Evolutionary conservation across 2,113 vertebrate genomes (phyloP).

Genomic region (Microcebus lehilahytsara): DNA sequence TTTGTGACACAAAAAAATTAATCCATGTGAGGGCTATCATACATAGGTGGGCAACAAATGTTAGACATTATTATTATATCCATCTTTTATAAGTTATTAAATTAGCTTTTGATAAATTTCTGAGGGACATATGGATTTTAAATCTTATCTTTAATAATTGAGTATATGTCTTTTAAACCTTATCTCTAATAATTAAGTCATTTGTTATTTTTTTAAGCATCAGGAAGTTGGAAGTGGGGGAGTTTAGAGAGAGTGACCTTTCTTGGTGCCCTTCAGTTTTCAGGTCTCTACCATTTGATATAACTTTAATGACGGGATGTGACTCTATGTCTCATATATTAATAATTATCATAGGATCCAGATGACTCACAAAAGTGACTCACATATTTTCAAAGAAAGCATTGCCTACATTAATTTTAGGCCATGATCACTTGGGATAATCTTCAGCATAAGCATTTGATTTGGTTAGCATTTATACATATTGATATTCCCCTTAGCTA

Average conservation of each 20-base stretch:
- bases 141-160: background rate
- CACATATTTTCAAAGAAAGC: slow-evolving; percentile 9
- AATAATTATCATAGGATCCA: background rate
- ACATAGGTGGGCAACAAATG: background rate
- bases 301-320: background rate
- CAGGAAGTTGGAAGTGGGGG: background rate
- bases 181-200: background rate
- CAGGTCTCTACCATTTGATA: background rate
- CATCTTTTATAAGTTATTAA: background rate
- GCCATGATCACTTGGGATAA: background rate
- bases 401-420: background rate
- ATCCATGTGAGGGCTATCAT: background rate
- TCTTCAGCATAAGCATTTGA: background rate
- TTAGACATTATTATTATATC: background rate
- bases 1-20: background rate
- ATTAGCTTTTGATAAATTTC: slow-evolving; percentile 4
- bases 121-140: background rate
- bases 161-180: no score
- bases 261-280: background rate
- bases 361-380: background rate
- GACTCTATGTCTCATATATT: background rate
- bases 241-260: background rate
- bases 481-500: background rate
- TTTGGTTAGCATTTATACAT: background rate
- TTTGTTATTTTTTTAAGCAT: background rate